These are phyloP conservation scores for Aleiodes testaceus DNA, from an alignment of 2,888 invertebrate species.

Conservation along the genomic window DNA sequence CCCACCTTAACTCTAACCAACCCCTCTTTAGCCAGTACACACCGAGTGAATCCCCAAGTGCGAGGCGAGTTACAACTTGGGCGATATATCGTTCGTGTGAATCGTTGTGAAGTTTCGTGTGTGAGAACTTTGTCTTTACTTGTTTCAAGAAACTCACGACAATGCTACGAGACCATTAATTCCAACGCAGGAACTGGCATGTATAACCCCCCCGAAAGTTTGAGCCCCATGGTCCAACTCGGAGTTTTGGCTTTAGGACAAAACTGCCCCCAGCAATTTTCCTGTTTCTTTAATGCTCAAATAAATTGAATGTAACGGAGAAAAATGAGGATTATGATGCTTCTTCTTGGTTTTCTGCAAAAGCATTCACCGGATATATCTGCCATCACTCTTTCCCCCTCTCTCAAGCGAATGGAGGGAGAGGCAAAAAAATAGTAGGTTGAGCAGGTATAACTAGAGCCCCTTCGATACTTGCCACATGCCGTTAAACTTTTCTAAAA, in stretches of 20 bases:
- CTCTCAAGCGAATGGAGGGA: conserved; percentile 43
- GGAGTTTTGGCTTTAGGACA: conserved; percentile 26
- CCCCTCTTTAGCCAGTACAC: conserved; percentile 13
- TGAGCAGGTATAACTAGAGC: conserved; percentile 40
- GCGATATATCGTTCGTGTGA: conserved; percentile 49
- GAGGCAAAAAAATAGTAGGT: conserved; percentile 18
- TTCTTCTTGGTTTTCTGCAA: too few relatives aligned
- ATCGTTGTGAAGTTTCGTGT: conserved; percentile 45
- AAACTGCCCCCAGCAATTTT: conserved; percentile 49
- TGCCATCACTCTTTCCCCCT: conserved; percentile 12
- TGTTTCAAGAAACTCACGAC: conserved; percentile 52
- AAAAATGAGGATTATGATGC: conserved; percentile 1
- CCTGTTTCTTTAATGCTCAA: conserved; percentile 17
- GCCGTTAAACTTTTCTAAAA: conserved; percentile 32
- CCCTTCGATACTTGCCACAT: conserved; percentile 38
- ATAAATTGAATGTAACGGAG: conserved; percentile 10
- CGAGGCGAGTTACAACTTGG: conserved; percentile 40
- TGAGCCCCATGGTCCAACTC: conserved; percentile 20
- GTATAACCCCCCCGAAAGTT: conserved; percentile 41
- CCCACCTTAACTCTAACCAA: not conserved
- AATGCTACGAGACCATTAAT: conserved; percentile 54
- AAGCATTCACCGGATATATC: conserved; percentile 8
- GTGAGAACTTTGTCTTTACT: conserved; percentile 46
- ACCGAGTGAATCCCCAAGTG: conserved; percentile 27
- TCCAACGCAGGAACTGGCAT: conserved; percentile 41